Conservation (phyloP, 92 coral and sea anemone genomes). For the Montipora capitata region DNA sequence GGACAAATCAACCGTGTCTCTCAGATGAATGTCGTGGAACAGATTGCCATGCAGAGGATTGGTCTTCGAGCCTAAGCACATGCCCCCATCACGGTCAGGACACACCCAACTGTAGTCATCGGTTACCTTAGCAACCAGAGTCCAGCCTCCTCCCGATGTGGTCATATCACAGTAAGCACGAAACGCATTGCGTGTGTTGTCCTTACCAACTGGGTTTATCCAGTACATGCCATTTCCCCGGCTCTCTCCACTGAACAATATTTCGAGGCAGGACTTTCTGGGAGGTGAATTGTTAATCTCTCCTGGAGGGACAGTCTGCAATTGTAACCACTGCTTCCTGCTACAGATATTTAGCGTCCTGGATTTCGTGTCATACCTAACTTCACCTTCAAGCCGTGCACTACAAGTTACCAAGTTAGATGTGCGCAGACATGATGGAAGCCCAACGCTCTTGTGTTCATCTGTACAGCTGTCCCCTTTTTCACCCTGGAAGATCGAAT, state of each 20-base stretch:
- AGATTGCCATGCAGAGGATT: constrained; percentile 89
- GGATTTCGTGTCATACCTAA: constrained; percentile 73
- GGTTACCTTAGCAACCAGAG: constrained; percentile 96
- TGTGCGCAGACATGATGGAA: not conserved
- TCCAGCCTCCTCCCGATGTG: constrained; percentile 98
- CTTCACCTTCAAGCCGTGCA: constrained; percentile 71
- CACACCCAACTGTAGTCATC: constrained; percentile 99
- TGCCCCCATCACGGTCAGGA: constrained; percentile 86
- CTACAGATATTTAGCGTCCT: constrained; percentile 71
- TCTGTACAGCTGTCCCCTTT: constrained; percentile 81
- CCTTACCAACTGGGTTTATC: constrained; percentile 89
- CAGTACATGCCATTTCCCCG: constrained; percentile 97
- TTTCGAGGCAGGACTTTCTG: constrained; percentile 88
- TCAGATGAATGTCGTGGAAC: constrained; percentile 90
- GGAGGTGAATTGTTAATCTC: constrained; percentile 76
- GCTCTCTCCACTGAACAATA: constrained; percentile 86
- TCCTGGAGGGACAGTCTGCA: constrained; percentile 61
- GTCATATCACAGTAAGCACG: constrained; percentile 98
- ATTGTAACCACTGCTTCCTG: constrained; percentile 77
- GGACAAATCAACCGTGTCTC: constrained; percentile 92
- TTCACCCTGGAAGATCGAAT: constrained; percentile 60
- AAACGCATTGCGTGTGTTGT: constrained; percentile 81
- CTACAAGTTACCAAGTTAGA: constrained; percentile 55
- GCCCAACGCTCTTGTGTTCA: constrained; percentile 12
- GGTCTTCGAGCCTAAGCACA: constrained; percentile 81